Evolutionary conservation across 2,797 vertebrate genomes (phyloP), one percentile per base, ranked within the genome.

Genomic region (Etheostoma perlongum): DNA sequence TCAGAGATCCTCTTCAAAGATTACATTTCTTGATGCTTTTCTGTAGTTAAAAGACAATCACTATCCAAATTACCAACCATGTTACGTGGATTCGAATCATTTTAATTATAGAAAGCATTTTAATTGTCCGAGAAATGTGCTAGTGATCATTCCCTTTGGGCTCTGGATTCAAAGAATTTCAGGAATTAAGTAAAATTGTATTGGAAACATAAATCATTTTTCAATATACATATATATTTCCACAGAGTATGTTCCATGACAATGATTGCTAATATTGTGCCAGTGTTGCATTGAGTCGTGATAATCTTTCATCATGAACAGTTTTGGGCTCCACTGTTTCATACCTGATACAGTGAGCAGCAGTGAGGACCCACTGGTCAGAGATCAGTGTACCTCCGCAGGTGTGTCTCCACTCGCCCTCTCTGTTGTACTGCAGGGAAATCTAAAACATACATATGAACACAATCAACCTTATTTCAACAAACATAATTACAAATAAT

Each of bases 361-460:
- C 93, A n/a, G 97, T 97, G 80, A 97, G 44, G 36, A 97, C 96
- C 97, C 97, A 98, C 81, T 93, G 91, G 10, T 85, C 25, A 23
- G 93, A 90, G 61, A 97, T 95, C 84, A 97, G 94, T 47, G 93
- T 95, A 9, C 96, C 96, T 66, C 97, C 96, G 0, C 97, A 98
- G 72, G 95, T 97, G 90, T 98, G 96, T 21, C 0, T 19, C 96
- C 97, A 97, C 4, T 51, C 54, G 0, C 93, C 93, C 0, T 59
- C 10, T 2, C 60, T 92, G 12, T 11, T 67, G 86, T 95, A 96
- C 66, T 97, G 96, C 69, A 97, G 95, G 66, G 97, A 99, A 76
- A 93, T 94, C 97, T 98, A 73, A 67, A 84, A 84, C 19, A 72
- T 0, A 40, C 48, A 60, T 0, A 16, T 27, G 1, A 74, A 67